Conservation (phyloP, 2,113 vertebrate species). For the Syngnathus typhle region DNA sequence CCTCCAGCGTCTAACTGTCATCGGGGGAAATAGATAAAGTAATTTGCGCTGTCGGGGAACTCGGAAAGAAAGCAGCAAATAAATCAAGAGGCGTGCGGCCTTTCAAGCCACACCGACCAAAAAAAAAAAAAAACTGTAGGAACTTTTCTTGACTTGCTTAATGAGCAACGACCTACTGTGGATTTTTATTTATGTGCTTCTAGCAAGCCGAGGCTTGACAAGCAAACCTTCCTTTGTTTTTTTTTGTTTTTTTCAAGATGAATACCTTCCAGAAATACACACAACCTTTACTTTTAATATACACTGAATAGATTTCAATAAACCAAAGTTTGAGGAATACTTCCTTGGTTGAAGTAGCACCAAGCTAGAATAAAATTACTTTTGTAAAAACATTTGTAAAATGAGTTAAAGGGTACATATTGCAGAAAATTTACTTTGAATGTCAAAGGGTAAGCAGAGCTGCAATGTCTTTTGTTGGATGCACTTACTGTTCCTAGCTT, state of each 20-base stretch:
- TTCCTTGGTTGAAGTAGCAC: not conserved
- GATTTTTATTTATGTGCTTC: constrained; percentile 13
- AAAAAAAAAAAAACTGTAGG: not conserved
- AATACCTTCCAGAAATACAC: not conserved
- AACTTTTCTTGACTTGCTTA: constrained; percentile 21
- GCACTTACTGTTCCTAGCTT: not conserved
- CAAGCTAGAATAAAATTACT: too few species aligned
- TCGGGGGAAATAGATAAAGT: not conserved
- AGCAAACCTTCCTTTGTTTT: not conserved
- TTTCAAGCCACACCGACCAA: not conserved
- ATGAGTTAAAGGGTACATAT: too few species aligned
- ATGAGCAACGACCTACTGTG: constrained; percentile 26
- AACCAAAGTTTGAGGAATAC: not conserved
- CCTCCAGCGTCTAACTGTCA: not conserved
- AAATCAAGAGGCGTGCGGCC: constrained; percentile 3
- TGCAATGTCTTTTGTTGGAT: not conserved
- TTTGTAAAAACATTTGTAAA: too few species aligned
- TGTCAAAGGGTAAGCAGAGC: not conserved
- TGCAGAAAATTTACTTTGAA: too few species aligned
- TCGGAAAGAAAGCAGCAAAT: not conserved
- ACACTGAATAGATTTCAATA: not conserved
- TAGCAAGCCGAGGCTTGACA: constrained; percentile 8
- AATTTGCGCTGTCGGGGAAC: not conserved
- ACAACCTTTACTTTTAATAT: not conserved
- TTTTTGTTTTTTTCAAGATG: not conserved